Evolutionary conservation across 37 sponge, comb jelly and placozoan genomes (phyloP), one percentile per base, ranked within the genome.

Genomic region (Axinella damicornis): DNA sequence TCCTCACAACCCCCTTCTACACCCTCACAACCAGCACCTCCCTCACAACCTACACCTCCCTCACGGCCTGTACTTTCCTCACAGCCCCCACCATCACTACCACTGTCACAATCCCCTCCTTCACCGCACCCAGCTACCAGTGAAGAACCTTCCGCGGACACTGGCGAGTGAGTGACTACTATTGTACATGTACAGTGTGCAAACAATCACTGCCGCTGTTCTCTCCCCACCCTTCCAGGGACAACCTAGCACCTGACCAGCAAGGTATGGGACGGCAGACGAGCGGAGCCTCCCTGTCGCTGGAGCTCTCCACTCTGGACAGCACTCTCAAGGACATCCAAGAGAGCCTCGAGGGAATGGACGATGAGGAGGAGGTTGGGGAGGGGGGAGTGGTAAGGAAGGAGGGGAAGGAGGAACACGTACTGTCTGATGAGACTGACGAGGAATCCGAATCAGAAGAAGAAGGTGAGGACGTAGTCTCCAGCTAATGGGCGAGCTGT

Each of bases 381-480:
- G 5, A 19, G 19, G 35, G 6, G 4, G 34, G 20, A 5, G 63
- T 25, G 5, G 25, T 5, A 61, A 61, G 27, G 46, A 46, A 46
- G 46, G 46, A 46, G 25, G 63, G 25, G 63, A 61, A 61, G 27
- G 27, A 61, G 63, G 27, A 22, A 11, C 63, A 61, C 11, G 69
- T 24, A 4, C 27, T 32, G 5, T 24, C 62, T 11, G 62, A 61
- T 61, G 62, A 61, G 25, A 61, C 25, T 61, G 62, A 84, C 1
- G 67, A 73, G 0, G 88, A 75, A 36, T 46, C 34, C 31, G 90
- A 78, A 0, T 59, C 69, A 1, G 82, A 89, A 37, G 83, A 77
- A 0, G 81, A 79, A 52, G 89, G 74, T 46, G n/a, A n/a, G n/a
- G n/a, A n/a, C n/a, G n/a, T n/a, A n/a, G n/a, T n/a, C n/a, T n/a